Evolutionary conservation across 2,797 vertebrate species (phyloP).

Genomic region (Lates japonicus): DNA sequence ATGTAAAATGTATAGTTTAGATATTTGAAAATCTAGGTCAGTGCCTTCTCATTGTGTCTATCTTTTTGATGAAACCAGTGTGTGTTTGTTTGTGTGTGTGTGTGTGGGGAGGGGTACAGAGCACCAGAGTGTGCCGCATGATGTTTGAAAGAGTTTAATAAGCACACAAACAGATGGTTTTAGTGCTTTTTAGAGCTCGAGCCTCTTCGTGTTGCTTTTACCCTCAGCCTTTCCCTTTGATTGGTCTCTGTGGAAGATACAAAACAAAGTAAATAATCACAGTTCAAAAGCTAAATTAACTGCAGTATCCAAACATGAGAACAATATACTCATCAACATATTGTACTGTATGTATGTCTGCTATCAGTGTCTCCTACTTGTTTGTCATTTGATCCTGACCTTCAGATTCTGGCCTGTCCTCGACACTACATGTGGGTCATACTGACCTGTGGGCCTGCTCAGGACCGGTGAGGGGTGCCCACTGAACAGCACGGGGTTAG

Average conservation of each 20-base stretch:
- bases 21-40: constrained; percentile 18
- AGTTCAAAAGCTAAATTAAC: background rate
- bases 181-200: constrained; percentile 81
- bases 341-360: background rate
- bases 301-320: background rate
- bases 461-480: constrained; percentile 74
- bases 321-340: background rate
- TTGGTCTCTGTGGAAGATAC: constrained; percentile 83
- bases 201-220: constrained; percentile 78
- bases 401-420: constrained; percentile 42
- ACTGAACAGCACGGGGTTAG: constrained; percentile 66
- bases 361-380: constrained; percentile 1
- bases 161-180: constrained; percentile 58
- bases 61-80: background rate
- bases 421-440: background rate
- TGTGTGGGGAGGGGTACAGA: constrained; percentile 23
- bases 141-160: constrained; percentile 74
- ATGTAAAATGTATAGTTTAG: constrained; percentile 1
- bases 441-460: constrained; percentile 85
- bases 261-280: constrained; percentile 12
- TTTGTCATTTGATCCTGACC: constrained; percentile 46
- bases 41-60: constrained; percentile 14
- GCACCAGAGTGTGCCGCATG: constrained; percentile 16
- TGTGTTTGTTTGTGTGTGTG: constrained; percentile 21
- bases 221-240: constrained; percentile 57